phyloP scores from a whole-genome alignment of 2,888 invertebrate genomes.

The Phania funesta region DNA sequence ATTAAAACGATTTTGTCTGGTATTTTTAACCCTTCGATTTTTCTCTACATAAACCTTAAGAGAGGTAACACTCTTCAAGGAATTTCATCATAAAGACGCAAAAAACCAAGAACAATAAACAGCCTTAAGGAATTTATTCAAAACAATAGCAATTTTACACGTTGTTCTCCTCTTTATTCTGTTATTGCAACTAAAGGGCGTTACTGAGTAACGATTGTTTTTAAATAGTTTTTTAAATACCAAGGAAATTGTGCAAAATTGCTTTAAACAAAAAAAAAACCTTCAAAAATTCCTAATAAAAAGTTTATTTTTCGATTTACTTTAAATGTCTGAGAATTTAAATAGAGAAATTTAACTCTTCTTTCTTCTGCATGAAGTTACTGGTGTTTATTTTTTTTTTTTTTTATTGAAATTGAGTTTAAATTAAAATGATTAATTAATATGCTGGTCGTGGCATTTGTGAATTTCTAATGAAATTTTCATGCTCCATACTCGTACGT shows the following conservation, averaged over 20 bases:
- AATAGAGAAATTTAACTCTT: too few relatives aligned
- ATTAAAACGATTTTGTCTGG: neutral
- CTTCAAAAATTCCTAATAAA: neutral
- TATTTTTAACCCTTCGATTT: neutral
- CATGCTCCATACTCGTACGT: too few relatives aligned
- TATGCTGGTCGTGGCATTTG: conserved; percentile 38
- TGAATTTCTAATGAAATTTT: conserved; percentile 59
- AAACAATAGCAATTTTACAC: conserved; percentile 12
- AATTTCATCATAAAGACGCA: neutral
- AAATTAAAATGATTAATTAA: conserved; percentile 1
- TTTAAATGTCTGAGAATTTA: neutral
- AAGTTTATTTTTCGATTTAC: neutral
- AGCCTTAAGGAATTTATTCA: conserved; percentile 35
- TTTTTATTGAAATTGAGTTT: conserved; percentile 32
- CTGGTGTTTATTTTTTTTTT: neutral
- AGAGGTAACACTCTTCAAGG: conserved; percentile 17
- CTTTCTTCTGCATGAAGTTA: neutral
- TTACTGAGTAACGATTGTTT: conserved; percentile 29
- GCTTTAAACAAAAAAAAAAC: neutral
- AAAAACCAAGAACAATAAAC: conserved; percentile 40
- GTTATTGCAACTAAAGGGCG: conserved; percentile 42
- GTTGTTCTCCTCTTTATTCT: neutral
- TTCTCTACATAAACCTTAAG: conserved; percentile 40
- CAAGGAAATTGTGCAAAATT: neutral
- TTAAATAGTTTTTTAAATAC: neutral